Evolutionary conservation across 2,113 vertebrate species (phyloP).

Genomic region (Uria aalge): DNA sequence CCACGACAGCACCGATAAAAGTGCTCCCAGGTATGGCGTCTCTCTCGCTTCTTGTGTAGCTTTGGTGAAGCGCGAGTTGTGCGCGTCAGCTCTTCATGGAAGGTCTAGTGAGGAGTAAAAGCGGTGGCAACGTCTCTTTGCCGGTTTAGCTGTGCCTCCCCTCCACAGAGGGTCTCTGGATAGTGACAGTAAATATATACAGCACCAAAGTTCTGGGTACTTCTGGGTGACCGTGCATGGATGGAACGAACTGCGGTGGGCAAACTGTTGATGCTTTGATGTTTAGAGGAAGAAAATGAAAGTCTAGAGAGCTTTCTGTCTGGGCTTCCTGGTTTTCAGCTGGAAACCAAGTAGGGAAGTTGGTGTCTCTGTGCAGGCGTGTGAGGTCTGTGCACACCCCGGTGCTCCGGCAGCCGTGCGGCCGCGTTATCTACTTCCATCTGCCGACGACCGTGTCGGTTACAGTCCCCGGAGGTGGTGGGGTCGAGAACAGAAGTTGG

Average conservation of each 20-base stretch:
- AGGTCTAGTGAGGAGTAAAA: background rate
- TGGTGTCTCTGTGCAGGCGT: background rate
- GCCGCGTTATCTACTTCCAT: background rate
- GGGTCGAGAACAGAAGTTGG: background rate
- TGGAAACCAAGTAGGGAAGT: background rate
- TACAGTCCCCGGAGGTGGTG: background rate
- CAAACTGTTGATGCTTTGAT: background rate
- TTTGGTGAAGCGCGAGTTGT: background rate
- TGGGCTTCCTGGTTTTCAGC: background rate
- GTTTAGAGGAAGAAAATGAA: background rate
- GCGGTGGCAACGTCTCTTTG: background rate
- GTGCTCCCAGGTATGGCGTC: background rate
- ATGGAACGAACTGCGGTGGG: background rate
- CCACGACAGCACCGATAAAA: background rate
- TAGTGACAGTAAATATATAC: background rate
- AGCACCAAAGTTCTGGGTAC: background rate
- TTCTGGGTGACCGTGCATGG: too few relatives aligned
- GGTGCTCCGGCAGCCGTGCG: background rate
- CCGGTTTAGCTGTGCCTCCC: background rate
- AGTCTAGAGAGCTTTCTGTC: background rate
- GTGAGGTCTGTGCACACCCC: background rate
- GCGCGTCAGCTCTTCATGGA: background rate
- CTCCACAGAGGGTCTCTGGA: background rate
- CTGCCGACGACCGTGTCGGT: accelerated
- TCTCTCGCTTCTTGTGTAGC: background rate